Conservation (phyloP, 2,888 invertebrate species). For the Leucophenga maculata region DNA sequence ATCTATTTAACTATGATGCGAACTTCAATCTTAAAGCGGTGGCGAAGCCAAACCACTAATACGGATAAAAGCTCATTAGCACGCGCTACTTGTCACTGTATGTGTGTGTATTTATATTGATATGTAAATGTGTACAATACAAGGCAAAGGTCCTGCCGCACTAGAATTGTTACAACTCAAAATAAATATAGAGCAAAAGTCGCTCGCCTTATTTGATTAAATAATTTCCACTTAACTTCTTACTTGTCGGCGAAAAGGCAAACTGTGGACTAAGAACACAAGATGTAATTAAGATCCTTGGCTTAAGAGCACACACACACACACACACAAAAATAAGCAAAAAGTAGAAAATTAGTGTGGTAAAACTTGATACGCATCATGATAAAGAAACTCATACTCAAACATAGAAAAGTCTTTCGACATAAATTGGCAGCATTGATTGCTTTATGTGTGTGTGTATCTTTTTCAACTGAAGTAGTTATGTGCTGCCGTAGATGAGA, state of each 20-base stretch:
- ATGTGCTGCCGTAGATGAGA: constrained; percentile 38
- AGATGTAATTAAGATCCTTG: constrained; percentile 51
- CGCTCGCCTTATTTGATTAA: constrained; percentile 60
- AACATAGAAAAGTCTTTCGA: constrained; percentile 36
- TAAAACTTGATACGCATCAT: constrained; percentile 53
- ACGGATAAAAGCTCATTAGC: constrained; percentile 10
- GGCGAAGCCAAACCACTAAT: not conserved
- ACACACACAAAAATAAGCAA: constrained; percentile 38
- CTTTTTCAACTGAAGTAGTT: constrained; percentile 6
- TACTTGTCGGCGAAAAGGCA: constrained; percentile 41
- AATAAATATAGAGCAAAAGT: not conserved
- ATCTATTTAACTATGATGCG: not conserved
- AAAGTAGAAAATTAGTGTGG: constrained; percentile 55
- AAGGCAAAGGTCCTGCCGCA: not conserved
- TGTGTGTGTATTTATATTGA: not conserved
- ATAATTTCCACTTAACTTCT: constrained; percentile 64
- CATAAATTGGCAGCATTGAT: constrained; percentile 56
- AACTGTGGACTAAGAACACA: constrained; percentile 8
- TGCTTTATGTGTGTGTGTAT: constrained; percentile 29
- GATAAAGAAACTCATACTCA: constrained; percentile 29
- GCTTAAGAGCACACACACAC: constrained; percentile 40
- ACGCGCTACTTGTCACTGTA: constrained; percentile 1
- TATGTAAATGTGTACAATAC: not conserved
- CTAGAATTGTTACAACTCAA: too few relatives aligned
- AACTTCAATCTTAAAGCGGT: not conserved